Conservation (phyloP, 2,888 invertebrate genomes). For the Xylota segnis region DNA sequence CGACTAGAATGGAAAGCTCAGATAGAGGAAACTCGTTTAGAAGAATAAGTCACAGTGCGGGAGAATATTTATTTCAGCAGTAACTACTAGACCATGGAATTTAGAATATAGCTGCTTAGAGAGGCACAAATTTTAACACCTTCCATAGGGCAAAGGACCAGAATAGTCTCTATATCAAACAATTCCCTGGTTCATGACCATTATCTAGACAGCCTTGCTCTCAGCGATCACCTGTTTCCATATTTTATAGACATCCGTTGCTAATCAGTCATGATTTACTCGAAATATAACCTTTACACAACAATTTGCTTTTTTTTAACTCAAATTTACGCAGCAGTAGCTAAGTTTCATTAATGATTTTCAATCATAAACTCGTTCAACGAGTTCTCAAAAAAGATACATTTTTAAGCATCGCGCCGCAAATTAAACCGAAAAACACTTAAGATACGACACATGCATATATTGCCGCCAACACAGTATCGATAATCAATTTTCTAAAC, state of each 20-base stretch:
- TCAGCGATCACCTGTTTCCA: not conserved
- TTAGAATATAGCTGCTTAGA: too few relatives aligned
- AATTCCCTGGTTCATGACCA: too few relatives aligned
- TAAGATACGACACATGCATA: conserved; percentile 22
- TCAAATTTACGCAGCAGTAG: not conserved
- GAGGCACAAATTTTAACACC: too few relatives aligned
- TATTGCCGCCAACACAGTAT: not conserved
- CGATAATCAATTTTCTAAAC: conserved; percentile 56
- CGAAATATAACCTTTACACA: not conserved
- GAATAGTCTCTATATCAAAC: too few relatives aligned
- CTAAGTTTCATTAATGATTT: conserved; percentile 24
- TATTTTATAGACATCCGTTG: not conserved
- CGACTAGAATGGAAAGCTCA: too few relatives aligned
- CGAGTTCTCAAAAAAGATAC: not conserved
- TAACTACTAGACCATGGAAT: too few relatives aligned
- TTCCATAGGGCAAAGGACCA: too few relatives aligned
- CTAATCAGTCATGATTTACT: not conserved
- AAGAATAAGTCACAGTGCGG: too few relatives aligned
- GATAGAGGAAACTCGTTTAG: too few relatives aligned
- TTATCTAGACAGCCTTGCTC: not conserved
- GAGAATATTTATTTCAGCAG: too few relatives aligned
- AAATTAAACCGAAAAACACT: conserved; percentile 32
- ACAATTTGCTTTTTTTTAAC: not conserved
- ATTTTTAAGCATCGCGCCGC: conserved; percentile 4
- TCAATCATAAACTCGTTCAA: conserved; percentile 33